These are phyloP conservation scores for Clunio marinus DNA, from an alignment of 2,888 invertebrate species.

Conservation along the genomic window DNA sequence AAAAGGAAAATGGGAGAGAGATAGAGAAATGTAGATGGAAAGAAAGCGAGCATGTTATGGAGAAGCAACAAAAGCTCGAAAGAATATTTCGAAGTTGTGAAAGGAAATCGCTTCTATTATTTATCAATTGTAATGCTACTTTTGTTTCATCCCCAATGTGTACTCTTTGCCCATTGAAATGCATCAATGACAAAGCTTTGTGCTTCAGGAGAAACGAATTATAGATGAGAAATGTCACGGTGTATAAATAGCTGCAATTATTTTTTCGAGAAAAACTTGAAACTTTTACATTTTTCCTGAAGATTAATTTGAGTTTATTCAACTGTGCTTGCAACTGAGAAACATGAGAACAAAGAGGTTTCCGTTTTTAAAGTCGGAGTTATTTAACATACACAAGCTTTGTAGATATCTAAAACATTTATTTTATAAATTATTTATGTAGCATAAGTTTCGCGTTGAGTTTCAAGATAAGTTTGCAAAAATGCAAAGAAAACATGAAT, in stretches of 20 bases:
- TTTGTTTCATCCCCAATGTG: neutral
- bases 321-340: too few relatives aligned
- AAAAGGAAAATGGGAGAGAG: too few relatives aligned
- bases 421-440: too few relatives aligned
- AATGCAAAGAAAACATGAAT: too few relatives aligned
- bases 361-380: too few relatives aligned
- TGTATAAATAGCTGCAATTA: conserved; percentile 22
- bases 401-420: too few relatives aligned
- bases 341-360: too few relatives aligned
- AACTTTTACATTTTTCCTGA: neutral
- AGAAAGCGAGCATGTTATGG: too few relatives aligned
- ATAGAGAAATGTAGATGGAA: too few relatives aligned
- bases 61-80: neutral
- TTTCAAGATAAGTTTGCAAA: too few relatives aligned
- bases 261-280: neutral
- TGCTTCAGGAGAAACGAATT: neutral
- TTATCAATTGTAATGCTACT: conserved; percentile 17
- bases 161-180: neutral
- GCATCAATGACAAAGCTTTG: neutral
- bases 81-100: neutral
- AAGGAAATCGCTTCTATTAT: conserved; percentile 26
- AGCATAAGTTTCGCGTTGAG: too few relatives aligned
- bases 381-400: too few relatives aligned
- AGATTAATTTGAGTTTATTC: neutral
- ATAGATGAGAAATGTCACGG: conserved; percentile 2